Evolutionary conservation across 2,888 invertebrate genomes (phyloP).

Genomic region (Zygothrica quintamaculata): DNA sequence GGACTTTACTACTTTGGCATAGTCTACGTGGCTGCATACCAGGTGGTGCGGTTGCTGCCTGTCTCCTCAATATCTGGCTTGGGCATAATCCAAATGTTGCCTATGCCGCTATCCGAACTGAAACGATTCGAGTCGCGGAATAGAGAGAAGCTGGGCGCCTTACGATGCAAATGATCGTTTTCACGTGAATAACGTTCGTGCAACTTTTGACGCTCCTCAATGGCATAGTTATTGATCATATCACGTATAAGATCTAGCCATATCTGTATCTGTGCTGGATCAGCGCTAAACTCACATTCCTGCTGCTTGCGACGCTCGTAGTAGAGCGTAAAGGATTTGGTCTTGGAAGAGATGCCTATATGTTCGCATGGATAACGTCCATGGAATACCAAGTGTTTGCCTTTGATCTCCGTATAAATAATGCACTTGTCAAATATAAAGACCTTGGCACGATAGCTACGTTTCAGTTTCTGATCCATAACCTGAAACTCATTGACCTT

Average conservation of each 20-base stretch:
- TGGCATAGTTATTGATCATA: conserved; percentile 81
- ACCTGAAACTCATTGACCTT: conserved; percentile 83
- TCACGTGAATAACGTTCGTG: conserved; percentile 81
- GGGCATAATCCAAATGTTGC: conserved; percentile 82
- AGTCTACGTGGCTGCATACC: conserved; percentile 77
- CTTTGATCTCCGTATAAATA: conserved; percentile 84
- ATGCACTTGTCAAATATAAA: conserved; percentile 84
- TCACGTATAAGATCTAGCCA: conserved; percentile 83
- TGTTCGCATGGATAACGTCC: conserved; percentile 84
- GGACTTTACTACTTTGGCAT: too few relatives aligned
- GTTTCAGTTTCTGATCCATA: conserved; percentile 78
- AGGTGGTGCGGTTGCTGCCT: conserved; percentile 80
- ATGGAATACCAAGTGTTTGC: conserved; percentile 82
- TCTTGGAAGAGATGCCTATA: conserved; percentile 81
- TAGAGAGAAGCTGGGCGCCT: conserved; percentile 80
- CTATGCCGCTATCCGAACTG: conserved; percentile 83
- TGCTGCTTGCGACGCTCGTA: conserved; percentile 83
- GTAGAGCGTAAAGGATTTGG: conserved; percentile 82
- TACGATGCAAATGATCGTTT: conserved; percentile 80
- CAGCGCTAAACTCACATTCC: conserved; percentile 83
- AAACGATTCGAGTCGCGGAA: conserved; percentile 84
- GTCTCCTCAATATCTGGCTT: conserved; percentile 71
- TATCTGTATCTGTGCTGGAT: conserved; percentile 71
- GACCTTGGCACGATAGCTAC: conserved; percentile 82
- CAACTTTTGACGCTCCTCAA: conserved; percentile 81